phyloP scores from a whole-genome alignment of 2,113 vertebrate species.

The Toxotes jaculatrix region DNA sequence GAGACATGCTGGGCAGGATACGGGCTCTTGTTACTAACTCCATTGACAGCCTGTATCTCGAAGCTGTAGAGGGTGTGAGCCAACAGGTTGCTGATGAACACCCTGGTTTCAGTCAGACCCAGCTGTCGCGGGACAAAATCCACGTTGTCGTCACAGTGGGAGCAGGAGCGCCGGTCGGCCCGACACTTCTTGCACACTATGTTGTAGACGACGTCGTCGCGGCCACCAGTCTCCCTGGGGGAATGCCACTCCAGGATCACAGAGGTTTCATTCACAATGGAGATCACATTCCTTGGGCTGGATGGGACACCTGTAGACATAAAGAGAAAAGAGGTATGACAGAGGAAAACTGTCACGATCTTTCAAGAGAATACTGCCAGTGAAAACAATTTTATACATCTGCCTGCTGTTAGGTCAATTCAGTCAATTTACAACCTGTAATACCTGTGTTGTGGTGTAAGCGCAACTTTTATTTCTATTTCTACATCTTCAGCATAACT shows the following conservation, averaged over 20 bases:
- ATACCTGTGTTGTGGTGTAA: constrained; percentile 43
- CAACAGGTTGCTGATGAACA: constrained; percentile 97
- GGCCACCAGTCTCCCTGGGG: constrained; percentile 92
- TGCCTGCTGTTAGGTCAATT: constrained; percentile 36
- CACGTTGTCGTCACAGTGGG: constrained; percentile 96
- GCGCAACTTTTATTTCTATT: constrained; percentile 44
- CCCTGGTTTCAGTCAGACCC: constrained; percentile 92
- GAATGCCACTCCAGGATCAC: constrained; percentile 98
- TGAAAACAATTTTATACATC: constrained; percentile 3
- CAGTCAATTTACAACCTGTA: constrained; percentile 36
- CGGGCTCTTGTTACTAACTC: constrained; percentile 95
- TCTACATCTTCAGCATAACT: constrained; percentile 51
- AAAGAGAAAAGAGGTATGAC: background rate
- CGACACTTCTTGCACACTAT: constrained; percentile 97
- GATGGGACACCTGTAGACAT: constrained; percentile 91
- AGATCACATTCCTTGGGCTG: constrained; percentile 96
- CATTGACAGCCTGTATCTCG: constrained; percentile 96
- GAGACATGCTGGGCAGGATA: constrained; percentile 95
- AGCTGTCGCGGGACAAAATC: constrained; percentile 95
- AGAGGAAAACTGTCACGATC: background rate
- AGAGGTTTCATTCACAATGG: constrained; percentile 96
- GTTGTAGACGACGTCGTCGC: constrained; percentile 95
- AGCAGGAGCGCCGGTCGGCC: constrained; percentile 91
- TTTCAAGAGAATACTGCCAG: constrained; percentile 4
- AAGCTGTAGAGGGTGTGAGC: constrained; percentile 97